phyloP scores from a whole-genome alignment of 2,797 vertebrate species.

The Balearica regulorum region DNA sequence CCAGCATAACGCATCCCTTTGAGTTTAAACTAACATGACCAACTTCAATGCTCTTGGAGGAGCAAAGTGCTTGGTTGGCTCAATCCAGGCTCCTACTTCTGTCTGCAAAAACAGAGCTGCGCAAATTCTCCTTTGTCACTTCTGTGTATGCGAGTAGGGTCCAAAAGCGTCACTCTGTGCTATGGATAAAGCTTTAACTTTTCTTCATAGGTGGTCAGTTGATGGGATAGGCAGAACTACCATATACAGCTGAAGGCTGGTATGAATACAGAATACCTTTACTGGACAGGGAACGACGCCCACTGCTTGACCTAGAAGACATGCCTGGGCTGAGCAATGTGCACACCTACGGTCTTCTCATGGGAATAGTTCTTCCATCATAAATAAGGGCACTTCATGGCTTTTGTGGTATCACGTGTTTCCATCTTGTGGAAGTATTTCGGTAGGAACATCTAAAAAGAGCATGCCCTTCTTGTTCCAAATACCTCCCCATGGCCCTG shows the following conservation, averaged over 20 bases:
- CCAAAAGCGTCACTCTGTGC: neutral
- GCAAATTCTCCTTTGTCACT: neutral
- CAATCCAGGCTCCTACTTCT: neutral
- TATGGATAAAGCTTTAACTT: neutral
- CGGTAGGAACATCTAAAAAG: neutral
- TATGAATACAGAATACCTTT: neutral
- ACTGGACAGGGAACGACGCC: neutral
- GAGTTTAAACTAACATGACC: neutral
- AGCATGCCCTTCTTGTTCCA: neutral
- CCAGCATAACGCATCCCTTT: neutral
- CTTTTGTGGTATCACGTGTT: neutral
- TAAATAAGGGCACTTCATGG: neutral
- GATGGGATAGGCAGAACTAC: neutral
- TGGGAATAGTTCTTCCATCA: neutral
- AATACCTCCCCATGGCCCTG: neutral
- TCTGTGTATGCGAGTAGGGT: neutral
- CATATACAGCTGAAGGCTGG: neutral
- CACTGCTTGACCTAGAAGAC: constrained; percentile 16
- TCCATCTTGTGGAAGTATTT: neutral
- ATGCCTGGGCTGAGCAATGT: neutral
- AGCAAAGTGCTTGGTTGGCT: neutral
- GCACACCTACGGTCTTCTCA: constrained; percentile 37
- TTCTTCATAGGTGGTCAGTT: neutral
- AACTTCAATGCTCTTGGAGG: neutral
- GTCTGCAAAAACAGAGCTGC: neutral